Conservation (phyloP, 1,140 invertebrate species). For the Cephus cinctus region DNA sequence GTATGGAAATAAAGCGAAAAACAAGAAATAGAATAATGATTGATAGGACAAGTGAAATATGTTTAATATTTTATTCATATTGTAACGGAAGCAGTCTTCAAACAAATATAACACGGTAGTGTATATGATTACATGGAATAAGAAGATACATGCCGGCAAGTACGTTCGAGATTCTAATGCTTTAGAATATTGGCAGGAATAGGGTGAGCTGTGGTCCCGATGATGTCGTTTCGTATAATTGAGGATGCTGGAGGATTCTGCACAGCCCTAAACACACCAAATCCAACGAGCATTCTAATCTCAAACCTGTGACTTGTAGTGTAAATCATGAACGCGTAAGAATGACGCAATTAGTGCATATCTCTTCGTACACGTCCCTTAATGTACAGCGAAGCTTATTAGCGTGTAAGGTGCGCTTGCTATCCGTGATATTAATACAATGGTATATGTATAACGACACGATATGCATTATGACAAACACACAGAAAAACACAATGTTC, state of each 20-base stretch:
- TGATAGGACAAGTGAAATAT: too few relatives aligned
- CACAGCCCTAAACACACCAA: too few relatives aligned
- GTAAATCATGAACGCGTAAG: too few relatives aligned
- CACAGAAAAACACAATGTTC: conserved; percentile 36
- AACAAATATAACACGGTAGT: conserved; percentile 48
- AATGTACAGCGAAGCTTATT: conserved; percentile 41
- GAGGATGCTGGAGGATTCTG: conserved; percentile 38
- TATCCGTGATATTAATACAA: conserved; percentile 23
- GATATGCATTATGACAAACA: conserved; percentile 42
- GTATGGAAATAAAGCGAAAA: too few relatives aligned
- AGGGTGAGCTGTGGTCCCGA: conserved; percentile 1
- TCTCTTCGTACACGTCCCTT: too few relatives aligned
- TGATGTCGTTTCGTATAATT: conserved; percentile 13
- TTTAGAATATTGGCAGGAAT: conserved; percentile 1
- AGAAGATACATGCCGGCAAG: conserved; percentile 20
- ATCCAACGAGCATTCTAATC: too few relatives aligned
- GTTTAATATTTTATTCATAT: too few relatives aligned
- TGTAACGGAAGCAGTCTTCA: conserved; percentile 55
- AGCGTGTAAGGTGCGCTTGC: conserved; percentile 29
- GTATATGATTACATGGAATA: conserved; percentile 43
- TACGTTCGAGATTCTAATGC: conserved; percentile 14
- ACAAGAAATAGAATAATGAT: too few relatives aligned
- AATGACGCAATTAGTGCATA: too few relatives aligned
- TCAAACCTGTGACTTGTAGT: too few relatives aligned
- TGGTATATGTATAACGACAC: conserved; percentile 12